Evolutionary conservation across 2,888 invertebrate genomes (phyloP).

Genomic region (Andrena chrysosceles): DNA sequence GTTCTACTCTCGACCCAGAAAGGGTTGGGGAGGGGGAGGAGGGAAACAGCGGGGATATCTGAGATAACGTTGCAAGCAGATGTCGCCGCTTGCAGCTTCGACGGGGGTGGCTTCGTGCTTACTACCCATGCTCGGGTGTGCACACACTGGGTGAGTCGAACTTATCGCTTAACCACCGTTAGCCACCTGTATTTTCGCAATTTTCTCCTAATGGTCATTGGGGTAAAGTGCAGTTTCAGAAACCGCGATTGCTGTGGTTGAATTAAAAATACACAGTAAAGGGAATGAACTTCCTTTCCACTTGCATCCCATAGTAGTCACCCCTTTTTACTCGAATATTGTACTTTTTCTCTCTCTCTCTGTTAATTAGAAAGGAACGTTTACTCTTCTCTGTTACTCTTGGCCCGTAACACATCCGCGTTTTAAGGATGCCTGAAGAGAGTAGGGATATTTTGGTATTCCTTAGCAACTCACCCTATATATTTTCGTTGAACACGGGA

Average conservation of each 20-base stretch:
- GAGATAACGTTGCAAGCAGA: constrained; percentile 82
- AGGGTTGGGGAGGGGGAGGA: background rate
- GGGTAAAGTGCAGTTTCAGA: constrained; percentile 20
- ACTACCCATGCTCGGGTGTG: constrained; percentile 33
- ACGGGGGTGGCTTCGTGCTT: constrained; percentile 74
- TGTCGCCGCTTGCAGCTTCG: constrained; percentile 76
- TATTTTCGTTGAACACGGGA: constrained; percentile 32
- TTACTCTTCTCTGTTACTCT: background rate
- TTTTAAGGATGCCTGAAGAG: background rate
- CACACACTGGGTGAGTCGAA: constrained; percentile 8
- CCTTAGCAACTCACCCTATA: constrained; percentile 21
- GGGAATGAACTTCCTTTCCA: background rate
- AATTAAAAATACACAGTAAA: constrained; percentile 29
- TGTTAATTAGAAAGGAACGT: background rate
- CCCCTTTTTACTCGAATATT: background rate
- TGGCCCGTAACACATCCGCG: background rate
- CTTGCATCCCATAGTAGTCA: background rate
- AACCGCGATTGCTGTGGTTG: constrained; percentile 22
- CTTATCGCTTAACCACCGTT: background rate
- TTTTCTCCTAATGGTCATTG: constrained; percentile 19
- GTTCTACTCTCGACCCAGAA: constrained; percentile 38
- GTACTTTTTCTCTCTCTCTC: background rate
- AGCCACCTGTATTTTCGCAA: constrained; percentile 16
- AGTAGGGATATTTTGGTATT: background rate
- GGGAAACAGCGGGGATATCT: constrained; percentile 44